Evolutionary conservation across 2,888 invertebrate species (phyloP), one percentile per base, ranked within the genome.

Genomic region (Stramonita haemastoma): DNA sequence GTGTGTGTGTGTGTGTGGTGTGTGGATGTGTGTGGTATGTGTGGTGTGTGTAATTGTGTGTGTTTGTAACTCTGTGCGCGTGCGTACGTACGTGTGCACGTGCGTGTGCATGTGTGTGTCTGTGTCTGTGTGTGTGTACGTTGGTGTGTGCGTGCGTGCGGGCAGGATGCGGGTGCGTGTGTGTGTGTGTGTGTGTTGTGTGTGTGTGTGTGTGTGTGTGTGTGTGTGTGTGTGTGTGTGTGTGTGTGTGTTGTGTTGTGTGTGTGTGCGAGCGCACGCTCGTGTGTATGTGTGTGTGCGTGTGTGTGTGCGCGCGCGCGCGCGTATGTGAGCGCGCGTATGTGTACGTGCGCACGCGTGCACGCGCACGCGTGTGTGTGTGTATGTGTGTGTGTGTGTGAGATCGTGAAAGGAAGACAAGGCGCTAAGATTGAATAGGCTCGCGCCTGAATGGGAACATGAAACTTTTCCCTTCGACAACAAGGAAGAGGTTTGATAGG

Each of bases 1-100:
- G 77, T n/a, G n/a, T 77, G 77, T n/a, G 77, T 77, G 77, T n/a
- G 29, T 77, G 77, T 29, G 77, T 77, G 11, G 77, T n/a, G 77
- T 29, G 26, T 77, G 77, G 1, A n/a, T 77, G 77, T 29, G 77
- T 79, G 15, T 34, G 32, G 79, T 34, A 17, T 79, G 79, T 34
- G 34, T 79, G 79, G 34, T 79, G 5, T 79, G 34, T 79, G 79
- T 32, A 1, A 34, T 1, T 32, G 34, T 79, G 79, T 79, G 34
- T 34, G 79, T 32, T 32, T 79, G 0, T 79, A 32, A 32, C 34
- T 79, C 2, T 79, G 34, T 19, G 34, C 4, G 34, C 0, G 79
- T 79, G 79, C 19, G 32, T 79, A 19, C 6, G 34, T 2, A 34
- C 2, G 79, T 79, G 79, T 34, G 32, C 34, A 34, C 17, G 34